Evolutionary conservation across 2,888 invertebrate genomes (phyloP).

Genomic region (Diabrotica balteata): DNA sequence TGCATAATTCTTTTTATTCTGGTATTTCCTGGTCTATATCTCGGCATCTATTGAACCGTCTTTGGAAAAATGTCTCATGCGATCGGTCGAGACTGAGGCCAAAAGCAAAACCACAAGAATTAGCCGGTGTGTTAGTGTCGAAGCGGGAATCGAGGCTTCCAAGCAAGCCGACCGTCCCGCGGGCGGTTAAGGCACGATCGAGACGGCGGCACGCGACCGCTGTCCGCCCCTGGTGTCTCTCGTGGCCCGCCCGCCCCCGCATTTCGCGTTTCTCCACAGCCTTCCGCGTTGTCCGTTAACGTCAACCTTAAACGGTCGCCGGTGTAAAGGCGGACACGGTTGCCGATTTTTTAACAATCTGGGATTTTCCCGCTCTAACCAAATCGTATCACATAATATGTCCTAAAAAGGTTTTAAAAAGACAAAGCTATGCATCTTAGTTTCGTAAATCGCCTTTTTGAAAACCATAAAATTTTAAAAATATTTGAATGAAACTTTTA

Average conservation of each 20-base stretch:
- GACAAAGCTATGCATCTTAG: too few relatives aligned
- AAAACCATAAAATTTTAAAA: too few relatives aligned
- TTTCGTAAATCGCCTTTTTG: too few relatives aligned
- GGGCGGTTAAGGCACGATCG: constrained; percentile 31
- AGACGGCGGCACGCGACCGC: constrained; percentile 55
- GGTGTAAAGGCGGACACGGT: background rate
- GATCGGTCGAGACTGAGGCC: constrained; percentile 29
- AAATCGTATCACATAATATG: background rate
- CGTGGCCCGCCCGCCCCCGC: constrained; percentile 28
- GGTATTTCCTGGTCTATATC: background rate
- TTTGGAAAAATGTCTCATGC: constrained; percentile 23
- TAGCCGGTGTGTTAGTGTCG: constrained; percentile 26
- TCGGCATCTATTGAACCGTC: constrained; percentile 17
- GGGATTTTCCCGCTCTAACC: background rate
- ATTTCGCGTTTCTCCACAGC: constrained; percentile 18
- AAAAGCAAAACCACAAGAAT: constrained; percentile 37
- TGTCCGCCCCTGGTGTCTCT: constrained; percentile 52
- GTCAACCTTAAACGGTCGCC: constrained; percentile 10
- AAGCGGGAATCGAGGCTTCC: constrained; percentile 10
- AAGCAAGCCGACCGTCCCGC: constrained; percentile 41
- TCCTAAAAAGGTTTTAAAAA: too few relatives aligned
- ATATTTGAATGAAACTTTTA: too few relatives aligned
- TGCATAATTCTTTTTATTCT: too few relatives aligned
- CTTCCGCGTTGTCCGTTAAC: constrained; percentile 20
- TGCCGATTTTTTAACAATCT: background rate